Evolutionary conservation across 2,888 invertebrate genomes (phyloP), one percentile per base, ranked within the genome.

Genomic region (Sylvicola cinctus): DNA sequence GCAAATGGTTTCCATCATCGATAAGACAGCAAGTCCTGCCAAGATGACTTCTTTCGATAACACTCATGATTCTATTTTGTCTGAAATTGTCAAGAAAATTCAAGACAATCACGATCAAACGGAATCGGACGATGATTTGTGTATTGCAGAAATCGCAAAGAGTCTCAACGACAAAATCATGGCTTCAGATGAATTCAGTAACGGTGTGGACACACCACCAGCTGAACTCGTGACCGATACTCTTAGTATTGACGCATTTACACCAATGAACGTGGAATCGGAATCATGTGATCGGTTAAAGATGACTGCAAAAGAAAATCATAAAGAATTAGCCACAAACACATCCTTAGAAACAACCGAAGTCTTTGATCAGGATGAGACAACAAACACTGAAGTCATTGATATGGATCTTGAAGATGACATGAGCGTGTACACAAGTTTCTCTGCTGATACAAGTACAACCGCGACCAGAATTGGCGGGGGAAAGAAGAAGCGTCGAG

Each of bases 331-430:
- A n/a, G 14, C 28, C 6, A n/a, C 4, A 13, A 28, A 28, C 14
- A 6, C 25, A 8, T 11, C 25, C 11, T 25, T 25, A 25, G 11
- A 11, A 25, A 25, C 14, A 4, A n/a, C 28, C 6, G 28, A 28
- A 13, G 14, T 13, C 6, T 13, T 13, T 6, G 13, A 16, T 14
- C 29, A 29, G 12, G 51, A 52, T 39, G 53, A 53, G 39, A 52
- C 49, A 20, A 58, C 58, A 3, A 56, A 58, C 29, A 58, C 57
- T 0, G 58, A 58, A 40, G 44, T 58, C 2, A 51, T 55, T 43
- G 58, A 58, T 40, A 55, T 57, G 57, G 58, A 58, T 41, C 42
- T 58, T 5, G 58, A 58, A 26, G 58, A 58, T 34, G 55, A 58
- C 37, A 46, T 54, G 44, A 58, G 57, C 40, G 51, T 56, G 1